Conservation (phyloP, 2,888 invertebrate genomes). For the Xylota sylvarum region DNA sequence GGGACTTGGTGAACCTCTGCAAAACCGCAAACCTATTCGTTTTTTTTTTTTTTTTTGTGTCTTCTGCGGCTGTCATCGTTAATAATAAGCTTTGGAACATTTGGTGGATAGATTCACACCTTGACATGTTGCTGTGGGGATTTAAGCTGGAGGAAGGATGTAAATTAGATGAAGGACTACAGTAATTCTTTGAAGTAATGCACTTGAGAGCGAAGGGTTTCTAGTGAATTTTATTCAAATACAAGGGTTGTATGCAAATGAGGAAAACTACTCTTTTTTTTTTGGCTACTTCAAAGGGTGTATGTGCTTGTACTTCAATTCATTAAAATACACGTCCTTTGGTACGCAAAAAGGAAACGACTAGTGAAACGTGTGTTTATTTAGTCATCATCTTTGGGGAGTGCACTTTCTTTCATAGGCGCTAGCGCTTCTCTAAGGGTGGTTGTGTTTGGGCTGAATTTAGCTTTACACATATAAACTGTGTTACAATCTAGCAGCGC, state of each 20-base stretch:
- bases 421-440: no score
- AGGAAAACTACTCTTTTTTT: neutral
- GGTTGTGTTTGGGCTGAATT: no score
- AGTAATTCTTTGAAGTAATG: slow-evolving; percentile 55
- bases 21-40: slow-evolving; percentile 50
- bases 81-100: slow-evolving; percentile 61
- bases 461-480: no score
- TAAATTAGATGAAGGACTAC: slow-evolving; percentile 56
- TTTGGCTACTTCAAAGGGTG: neutral
- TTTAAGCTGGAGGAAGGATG: slow-evolving; percentile 64
- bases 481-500: no score
- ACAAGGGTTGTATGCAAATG: neutral
- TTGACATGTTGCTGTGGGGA: slow-evolving; percentile 73
- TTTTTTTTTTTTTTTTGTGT: neutral
- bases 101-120: slow-evolving; percentile 70
- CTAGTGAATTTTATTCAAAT: slow-evolving; percentile 50
- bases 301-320: neutral
- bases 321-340: neutral
- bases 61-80: slow-evolving; percentile 63
- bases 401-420: no score
- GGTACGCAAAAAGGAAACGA: no score
- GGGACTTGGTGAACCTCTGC: slow-evolving; percentile 41
- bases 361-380: no score
- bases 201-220: slow-evolving; percentile 13
- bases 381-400: no score